Percentiles rank a stretch among this genome's conserved stretches.
phyloP scores from a whole-genome alignment of 2,113 vertebrate genomes.

The Megaceryle maxima region DNA sequence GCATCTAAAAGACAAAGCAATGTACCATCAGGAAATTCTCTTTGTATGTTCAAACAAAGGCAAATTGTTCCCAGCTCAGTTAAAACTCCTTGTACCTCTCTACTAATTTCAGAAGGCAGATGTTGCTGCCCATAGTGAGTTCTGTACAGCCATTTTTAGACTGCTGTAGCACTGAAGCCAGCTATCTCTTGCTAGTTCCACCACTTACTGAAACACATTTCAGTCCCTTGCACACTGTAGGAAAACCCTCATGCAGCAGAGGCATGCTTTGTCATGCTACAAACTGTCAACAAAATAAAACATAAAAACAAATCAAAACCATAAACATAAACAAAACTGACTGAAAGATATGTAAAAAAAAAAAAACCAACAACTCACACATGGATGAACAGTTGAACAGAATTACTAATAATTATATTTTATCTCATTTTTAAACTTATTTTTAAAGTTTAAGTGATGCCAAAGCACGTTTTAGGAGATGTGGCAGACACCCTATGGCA shows the following conservation, averaged over 20 bases:
- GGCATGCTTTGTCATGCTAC: not conserved
- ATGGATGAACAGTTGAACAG: not conserved
- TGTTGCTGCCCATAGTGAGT: not conserved
- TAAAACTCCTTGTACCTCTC: not conserved
- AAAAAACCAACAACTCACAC: accelerated
- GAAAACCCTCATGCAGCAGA: not conserved
- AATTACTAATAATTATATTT: not conserved
- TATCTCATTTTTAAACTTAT: not conserved
- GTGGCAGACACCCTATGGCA: not conserved
- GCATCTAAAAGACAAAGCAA: not conserved
- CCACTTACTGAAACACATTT: not conserved
- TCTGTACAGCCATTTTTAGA: not conserved
- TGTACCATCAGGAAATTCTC: not conserved
- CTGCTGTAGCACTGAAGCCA: not conserved
- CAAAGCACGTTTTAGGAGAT: not conserved
- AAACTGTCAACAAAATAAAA: not conserved
- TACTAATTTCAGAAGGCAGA: not conserved
- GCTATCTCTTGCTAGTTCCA: not conserved
- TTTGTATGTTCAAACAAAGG: not conserved
- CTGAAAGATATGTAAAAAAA: not conserved
- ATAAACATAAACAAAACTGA: not conserved
- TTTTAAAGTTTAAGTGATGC: not conserved
- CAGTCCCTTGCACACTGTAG: not conserved
- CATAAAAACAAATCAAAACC: not conserved
- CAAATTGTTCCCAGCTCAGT: not conserved